phyloP scores from a whole-genome alignment of 2,113 vertebrate genomes.

The Conger conger region DNA sequence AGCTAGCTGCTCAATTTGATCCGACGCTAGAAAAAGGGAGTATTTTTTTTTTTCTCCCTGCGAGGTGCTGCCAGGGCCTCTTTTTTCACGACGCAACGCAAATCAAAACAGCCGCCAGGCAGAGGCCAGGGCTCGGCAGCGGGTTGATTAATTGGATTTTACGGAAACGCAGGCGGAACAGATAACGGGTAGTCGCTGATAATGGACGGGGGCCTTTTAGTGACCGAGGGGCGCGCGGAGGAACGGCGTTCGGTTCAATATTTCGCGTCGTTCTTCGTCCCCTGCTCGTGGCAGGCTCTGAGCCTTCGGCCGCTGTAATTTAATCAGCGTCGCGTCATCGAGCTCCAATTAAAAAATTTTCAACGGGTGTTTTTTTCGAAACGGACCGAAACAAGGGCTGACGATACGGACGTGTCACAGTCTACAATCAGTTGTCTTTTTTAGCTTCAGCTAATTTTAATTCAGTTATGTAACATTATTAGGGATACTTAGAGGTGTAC shows the following conservation, averaged over 20 bases:
- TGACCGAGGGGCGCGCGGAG: neutral
- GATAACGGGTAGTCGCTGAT: neutral
- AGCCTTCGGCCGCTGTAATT: neutral
- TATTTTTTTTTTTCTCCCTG: no score
- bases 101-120: neutral
- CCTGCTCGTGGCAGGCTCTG: neutral
- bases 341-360: neutral
- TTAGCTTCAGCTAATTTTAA: neutral
- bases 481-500: neutral
- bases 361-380: neutral
- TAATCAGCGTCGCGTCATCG: neutral
- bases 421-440: neutral
- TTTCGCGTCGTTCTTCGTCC: neutral
- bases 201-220: neutral
- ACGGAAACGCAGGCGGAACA: neutral
- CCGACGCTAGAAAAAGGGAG: neutral
- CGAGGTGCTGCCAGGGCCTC: neutral
- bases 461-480: neutral
- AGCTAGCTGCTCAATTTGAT: neutral
- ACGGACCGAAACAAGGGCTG: neutral
- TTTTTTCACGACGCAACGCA: neutral
- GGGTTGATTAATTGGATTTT: constrained; percentile 9
- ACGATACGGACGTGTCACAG: neutral
- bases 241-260: neutral
- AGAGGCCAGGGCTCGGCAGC: neutral